Base-by-base conservation (phyloP, 2,797 vertebrate genomes). In the Poecilia gillii region DNA sequence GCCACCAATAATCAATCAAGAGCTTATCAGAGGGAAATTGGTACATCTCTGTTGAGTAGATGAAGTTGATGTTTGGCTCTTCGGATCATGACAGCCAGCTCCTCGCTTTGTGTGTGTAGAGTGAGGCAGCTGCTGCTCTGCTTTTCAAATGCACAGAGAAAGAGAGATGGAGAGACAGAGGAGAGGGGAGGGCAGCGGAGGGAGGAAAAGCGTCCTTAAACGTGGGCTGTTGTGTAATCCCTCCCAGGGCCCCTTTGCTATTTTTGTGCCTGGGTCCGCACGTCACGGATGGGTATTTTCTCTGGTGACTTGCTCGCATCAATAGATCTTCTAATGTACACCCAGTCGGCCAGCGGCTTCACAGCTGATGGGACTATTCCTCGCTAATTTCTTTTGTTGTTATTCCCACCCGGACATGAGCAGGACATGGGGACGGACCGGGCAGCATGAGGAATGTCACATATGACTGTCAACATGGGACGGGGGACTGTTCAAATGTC, bases 251-350 rank as follows among this genome's bases (percentile, higher is more conserved):
- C 98, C 98, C 98, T 96, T 96, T 97, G 97, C 98, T 99, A 99
- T 99, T 99, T 99, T 98, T 97, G 97, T 98, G 97, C 97, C 97
- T 98, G 97, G 97, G 97, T 98, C 97, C 97, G 97, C 97, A 87
- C 94, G 97, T 99, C 98, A 99, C 96, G 96, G 96, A 97, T 97
- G 98, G 98, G 98, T 99, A 99, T 99, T 99, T 99, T 99, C 98
- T 99, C 98, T 97, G 97, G 97, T 98, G 98, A 98, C 97, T 97
- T 94, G 97, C 97, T 98, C 96, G 97, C 98, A 98, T 99, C 97
- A 98, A 97, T 97, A 97, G 97, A 97, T 97, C 97, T 97, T 97
- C 96, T 97, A 97, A 97, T 96, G 96, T 97, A 96, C 97, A 96
- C 96, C 97, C 96, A 96, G 95, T 95, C 97, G 94, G 96, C 92